Evolutionary conservation across 2,888 invertebrate species (phyloP), one percentile per base, ranked within the genome.

Genomic region (Pollenia angustigena): DNA sequence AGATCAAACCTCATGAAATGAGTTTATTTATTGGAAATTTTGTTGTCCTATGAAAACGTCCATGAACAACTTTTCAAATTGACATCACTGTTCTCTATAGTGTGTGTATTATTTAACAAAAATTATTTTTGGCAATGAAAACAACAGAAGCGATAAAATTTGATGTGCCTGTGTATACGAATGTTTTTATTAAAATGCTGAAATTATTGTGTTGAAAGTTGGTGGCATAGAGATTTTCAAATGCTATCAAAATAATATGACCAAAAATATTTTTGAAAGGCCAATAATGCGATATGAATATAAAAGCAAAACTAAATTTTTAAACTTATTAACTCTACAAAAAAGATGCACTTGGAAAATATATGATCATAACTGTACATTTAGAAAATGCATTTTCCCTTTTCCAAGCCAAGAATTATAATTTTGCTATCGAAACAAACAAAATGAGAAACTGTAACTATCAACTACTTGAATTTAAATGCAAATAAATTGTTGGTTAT

Each of bases 181-280:
- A 11, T 52, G 18, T 50, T 52, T 68, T 81, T 68, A 40, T 42
- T 48, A 32, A 76, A 69, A 69, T 82, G 54, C 60, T 82, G 44
- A 69, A 82, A 71, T 69, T 76, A 23, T 75, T 78, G 69, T 83
- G 76, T 42, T 42, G 52, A 64, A 64, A 48, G 54, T 78, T 76
- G 44, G 58, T 79, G 72, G 60, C 52, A 81, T 23, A 78, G 48
- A 56, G 68, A 74, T 81, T 81, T 83, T 66, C 42, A 81, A 60
- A 50, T 62, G 32, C 54, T 58, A 78, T 81, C 54, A 85, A 74
- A 54, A 78, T 85, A 54, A 79, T 79, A 68, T 81, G 78, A 69
- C 78, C 81, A 74, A 60, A 32, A 58, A 62, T 71, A 48, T 40
- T 69, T 68, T 56, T 48, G 10, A 74, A 12, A 48, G 42, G 50